A percentile compares a stretch with the other conserved stretches of the same genome.
These are phyloP conservation scores for Drosophila varians DNA, from an alignment of 1,140 invertebrate genomes.

Conservation along the genomic window DNA sequence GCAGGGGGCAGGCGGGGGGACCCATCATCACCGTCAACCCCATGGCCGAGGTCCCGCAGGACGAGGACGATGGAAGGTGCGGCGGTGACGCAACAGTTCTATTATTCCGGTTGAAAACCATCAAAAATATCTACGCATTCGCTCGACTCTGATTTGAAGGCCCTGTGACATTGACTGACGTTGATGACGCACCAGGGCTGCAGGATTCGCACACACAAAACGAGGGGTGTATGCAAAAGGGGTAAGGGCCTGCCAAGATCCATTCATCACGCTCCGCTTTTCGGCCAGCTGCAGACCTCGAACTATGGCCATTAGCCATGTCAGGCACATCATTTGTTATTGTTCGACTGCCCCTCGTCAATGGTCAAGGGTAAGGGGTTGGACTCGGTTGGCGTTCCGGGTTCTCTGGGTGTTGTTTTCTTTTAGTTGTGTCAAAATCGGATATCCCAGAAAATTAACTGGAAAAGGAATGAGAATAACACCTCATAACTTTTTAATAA, in stretches of 20 bases:
- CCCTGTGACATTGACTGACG: conserved; percentile 66
- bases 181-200: conserved; percentile 61
- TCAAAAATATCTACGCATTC: conserved; percentile 57
- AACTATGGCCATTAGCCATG: conserved; percentile 31
- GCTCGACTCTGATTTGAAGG: conserved; percentile 48
- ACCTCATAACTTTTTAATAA: background rate
- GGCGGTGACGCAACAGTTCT: conserved; percentile 73
- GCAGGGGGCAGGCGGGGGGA: conserved; percentile 17
- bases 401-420: background rate
- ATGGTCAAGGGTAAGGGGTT: conserved; percentile 29
- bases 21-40: background rate
- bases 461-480: background rate
- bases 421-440: background rate
- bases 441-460: background rate
- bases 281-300: conserved; percentile 31
- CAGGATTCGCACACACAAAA: conserved; percentile 23
- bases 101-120: conserved; percentile 39
- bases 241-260: conserved; percentile 15
- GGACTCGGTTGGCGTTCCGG: too few relatives aligned
- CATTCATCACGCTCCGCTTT: conserved; percentile 6
- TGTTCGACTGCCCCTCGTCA: conserved; percentile 8
- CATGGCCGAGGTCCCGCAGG: background rate
- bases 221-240: background rate
- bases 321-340: conserved; percentile 25
- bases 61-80: conserved; percentile 53